These are phyloP conservation scores for Phyto melanocephala DNA, from an alignment of 2,888 invertebrate genomes.

Conservation along the genomic window DNA sequence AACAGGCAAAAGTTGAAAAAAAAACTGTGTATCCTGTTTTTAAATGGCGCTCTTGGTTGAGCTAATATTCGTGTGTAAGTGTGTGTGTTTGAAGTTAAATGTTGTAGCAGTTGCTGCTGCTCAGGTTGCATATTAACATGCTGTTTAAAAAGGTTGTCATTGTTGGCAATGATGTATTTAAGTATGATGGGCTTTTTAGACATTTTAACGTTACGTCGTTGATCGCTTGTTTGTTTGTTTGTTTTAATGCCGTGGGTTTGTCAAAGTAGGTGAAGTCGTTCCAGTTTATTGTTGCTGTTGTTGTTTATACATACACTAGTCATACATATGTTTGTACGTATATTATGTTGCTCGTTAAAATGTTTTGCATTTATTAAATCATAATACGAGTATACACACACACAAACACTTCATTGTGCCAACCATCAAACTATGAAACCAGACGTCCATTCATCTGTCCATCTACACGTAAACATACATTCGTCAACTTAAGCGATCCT, in stretches of 20 bases:
- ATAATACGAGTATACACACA: constrained; percentile 27
- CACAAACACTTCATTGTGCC: not conserved
- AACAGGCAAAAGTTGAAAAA: not conserved
- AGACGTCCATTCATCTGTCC: constrained; percentile 13
- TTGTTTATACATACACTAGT: not conserved
- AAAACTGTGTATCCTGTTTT: constrained; percentile 42
- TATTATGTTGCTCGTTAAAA: constrained; percentile 50
- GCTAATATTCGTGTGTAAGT: not conserved
- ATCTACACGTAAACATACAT: constrained; percentile 10
- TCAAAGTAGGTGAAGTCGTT: constrained; percentile 67
- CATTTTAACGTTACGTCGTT: constrained; percentile 53
- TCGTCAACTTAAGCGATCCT: constrained; percentile 31
- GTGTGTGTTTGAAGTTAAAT: constrained; percentile 1
- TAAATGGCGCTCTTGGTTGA: constrained; percentile 44
- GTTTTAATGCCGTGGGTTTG: constrained; percentile 63
- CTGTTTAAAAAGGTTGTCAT: constrained; percentile 59
- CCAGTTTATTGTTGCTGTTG: constrained; percentile 56
- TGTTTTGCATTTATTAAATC: constrained; percentile 62
- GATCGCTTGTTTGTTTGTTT: constrained; percentile 64
- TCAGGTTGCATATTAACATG: constrained; percentile 53
- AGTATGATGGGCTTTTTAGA: constrained; percentile 43
- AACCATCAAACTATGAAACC: constrained; percentile 40
- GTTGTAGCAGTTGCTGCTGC: constrained; percentile 13
- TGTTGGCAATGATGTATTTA: constrained; percentile 25
- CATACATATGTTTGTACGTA: not conserved